Evolutionary conservation across 1,140 invertebrate species (phyloP).

Genomic region (Dysdera silvatica): DNA sequence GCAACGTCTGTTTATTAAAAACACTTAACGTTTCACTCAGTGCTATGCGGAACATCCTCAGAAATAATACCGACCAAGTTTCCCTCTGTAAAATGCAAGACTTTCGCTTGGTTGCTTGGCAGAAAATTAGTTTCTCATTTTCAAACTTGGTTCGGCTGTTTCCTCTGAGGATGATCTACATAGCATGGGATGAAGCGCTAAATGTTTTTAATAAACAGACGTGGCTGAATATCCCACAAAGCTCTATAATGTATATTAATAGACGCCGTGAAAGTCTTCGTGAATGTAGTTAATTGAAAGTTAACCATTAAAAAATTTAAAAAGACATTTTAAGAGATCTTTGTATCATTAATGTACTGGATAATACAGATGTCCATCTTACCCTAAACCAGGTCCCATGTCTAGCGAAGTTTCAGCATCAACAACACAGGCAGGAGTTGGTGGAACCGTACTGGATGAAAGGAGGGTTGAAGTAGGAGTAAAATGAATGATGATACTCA

Average conservation of each 20-base stretch:
- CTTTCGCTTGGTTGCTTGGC: no score
- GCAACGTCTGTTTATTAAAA: no score
- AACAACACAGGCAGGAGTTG: constrained; percentile 9
- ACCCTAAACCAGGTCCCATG: constrained; percentile 28
- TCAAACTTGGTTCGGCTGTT: background rate
- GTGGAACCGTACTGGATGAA: constrained; percentile 9
- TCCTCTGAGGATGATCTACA: no score
- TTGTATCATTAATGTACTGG: background rate
- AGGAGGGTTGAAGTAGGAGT: constrained; percentile 7
- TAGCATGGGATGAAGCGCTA: background rate
- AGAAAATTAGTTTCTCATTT: no score
- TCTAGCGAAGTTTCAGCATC: constrained; percentile 4
- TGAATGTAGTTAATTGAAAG: background rate
- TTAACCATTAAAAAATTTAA: background rate
- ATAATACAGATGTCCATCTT: background rate
- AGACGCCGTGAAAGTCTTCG: background rate
- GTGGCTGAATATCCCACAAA: background rate
- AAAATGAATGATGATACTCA: constrained; percentile 28
- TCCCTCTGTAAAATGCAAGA: no score
- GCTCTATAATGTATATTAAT: background rate
- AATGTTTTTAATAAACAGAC: background rate
- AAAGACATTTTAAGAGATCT: background rate
- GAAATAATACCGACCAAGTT: no score
- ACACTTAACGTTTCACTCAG: no score
- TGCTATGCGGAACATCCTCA: no score